Evolutionary conservation across 2,113 vertebrate genomes (phyloP).

Genomic region (Percina caprodes): DNA sequence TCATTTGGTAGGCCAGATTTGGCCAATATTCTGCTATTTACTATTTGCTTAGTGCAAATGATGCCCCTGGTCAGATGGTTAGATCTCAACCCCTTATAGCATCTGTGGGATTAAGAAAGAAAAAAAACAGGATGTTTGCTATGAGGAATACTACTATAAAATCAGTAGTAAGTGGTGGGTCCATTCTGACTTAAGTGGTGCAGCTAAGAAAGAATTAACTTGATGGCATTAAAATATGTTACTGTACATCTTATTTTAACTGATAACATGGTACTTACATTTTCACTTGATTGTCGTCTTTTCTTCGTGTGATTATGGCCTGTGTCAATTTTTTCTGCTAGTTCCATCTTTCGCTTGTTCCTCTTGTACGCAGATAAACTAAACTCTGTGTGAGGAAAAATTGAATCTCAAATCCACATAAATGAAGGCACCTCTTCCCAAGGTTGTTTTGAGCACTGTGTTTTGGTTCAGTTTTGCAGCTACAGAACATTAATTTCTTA

Average conservation of each 20-base stretch:
- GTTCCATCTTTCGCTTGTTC: slow-evolving; percentile 98
- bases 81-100: neutral
- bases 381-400: slow-evolving; percentile 86
- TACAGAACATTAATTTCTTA: neutral
- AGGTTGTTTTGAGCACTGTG: neutral
- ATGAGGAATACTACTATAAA: neutral
- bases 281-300: slow-evolving; percentile 95
- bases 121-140: neutral
- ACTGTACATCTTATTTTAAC: neutral
- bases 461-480: slow-evolving; percentile 19
- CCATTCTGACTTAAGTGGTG: neutral
- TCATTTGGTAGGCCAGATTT: neutral
- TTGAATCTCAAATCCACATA: neutral
- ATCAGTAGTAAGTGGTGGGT: neutral
- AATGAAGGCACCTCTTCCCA: neutral
- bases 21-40: neutral
- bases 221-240: neutral
- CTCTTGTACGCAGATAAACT: slow-evolving; percentile 98
- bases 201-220: neutral
- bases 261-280: slow-evolving; percentile 83
- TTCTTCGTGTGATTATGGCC: slow-evolving; percentile 93
- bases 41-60: neutral
- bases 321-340: slow-evolving; percentile 96
- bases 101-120: neutral
- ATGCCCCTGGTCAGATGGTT: neutral